phyloP scores from a whole-genome alignment of 2,888 invertebrate genomes.

The Corythucha ciliata region DNA sequence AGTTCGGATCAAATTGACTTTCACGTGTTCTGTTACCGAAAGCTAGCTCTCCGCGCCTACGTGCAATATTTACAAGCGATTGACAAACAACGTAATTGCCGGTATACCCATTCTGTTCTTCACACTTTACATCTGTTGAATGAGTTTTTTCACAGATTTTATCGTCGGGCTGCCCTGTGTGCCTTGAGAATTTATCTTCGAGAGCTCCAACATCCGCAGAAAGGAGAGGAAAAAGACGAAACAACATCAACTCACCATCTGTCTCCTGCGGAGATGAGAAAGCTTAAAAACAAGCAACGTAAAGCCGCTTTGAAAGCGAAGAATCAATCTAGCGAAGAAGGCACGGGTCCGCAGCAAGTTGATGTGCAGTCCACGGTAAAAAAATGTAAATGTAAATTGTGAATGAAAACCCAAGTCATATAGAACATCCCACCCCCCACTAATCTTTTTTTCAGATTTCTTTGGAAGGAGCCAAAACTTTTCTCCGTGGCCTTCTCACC shows the following conservation, averaged over 20 bases:
- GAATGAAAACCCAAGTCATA: not conserved
- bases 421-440: not conserved
- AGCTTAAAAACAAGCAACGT: constrained; percentile 12
- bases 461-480: constrained; percentile 8
- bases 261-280: constrained; percentile 9
- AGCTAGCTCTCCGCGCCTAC: constrained; percentile 98
- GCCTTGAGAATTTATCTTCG: constrained; percentile 86
- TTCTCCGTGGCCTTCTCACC: constrained; percentile 4
- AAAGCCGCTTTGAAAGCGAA: constrained; percentile 14
- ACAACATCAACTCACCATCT: not conserved
- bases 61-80: constrained; percentile 87
- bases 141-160: constrained; percentile 98
- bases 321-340: not conserved
- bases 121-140: no score
- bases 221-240: constrained; percentile 49
- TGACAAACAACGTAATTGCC: constrained; percentile 81
- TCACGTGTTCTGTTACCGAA: constrained; percentile 98
- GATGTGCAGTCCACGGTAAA: no score
- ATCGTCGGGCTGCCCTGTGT: constrained; percentile 85
- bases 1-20: constrained; percentile 99
- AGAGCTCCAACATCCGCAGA: constrained; percentile 72
- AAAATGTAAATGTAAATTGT: no score
- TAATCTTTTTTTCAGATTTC: not conserved
- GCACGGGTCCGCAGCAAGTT: not conserved
- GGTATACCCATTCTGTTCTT: no score